phyloP scores from a whole-genome alignment of 1,140 invertebrate species.

The Schlechtendalia chinensis region DNA sequence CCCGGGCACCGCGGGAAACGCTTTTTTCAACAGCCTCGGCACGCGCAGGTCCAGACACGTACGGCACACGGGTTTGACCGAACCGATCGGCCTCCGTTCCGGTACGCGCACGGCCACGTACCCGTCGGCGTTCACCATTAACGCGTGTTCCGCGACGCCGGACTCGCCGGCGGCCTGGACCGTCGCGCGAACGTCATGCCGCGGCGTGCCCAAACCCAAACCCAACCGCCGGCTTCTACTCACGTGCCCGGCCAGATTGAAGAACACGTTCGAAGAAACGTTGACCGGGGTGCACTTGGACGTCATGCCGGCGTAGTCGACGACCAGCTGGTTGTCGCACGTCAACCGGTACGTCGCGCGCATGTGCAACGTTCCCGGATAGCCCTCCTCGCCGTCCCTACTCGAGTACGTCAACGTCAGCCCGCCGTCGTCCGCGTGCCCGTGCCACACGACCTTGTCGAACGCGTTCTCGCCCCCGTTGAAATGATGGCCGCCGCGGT shows the following conservation, averaged over 20 bases:
- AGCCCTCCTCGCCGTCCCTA: conserved; percentile 81
- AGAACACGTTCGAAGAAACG: conserved; percentile 90
- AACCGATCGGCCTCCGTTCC: conserved; percentile 55
- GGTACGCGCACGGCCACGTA: conserved; percentile 12
- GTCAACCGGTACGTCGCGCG: conserved; percentile 71
- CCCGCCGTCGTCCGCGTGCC: conserved; percentile 54
- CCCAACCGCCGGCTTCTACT: conserved; percentile 52
- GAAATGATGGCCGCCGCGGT: conserved; percentile 59
- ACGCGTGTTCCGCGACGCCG: conserved; percentile 3
- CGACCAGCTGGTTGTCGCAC: conserved; percentile 68
- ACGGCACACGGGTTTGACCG: conserved; percentile 61
- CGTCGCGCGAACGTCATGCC: too few species aligned
- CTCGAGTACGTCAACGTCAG: conserved; percentile 71
- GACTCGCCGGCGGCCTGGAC: conserved; percentile 28
- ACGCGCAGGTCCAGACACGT: conserved; percentile 70
- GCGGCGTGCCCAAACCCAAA: too few species aligned
- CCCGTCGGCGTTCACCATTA: conserved; percentile 39
- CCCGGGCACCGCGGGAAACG: conserved; percentile 58
- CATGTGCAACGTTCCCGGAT: conserved; percentile 72
- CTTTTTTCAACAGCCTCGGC: conserved; percentile 59
- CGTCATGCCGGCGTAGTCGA: conserved; percentile 72
- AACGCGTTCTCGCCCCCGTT: conserved; percentile 88
- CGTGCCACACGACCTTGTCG: conserved; percentile 64
- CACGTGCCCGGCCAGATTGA: conserved; percentile 86
- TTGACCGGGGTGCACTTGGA: conserved; percentile 82